A percentile compares a stretch with the other conserved stretches of the same genome.
These are phyloP conservation scores for Calyptommatus sinebrachiatus DNA, from an alignment of 2,113 vertebrate species.

Conservation along the genomic window DNA sequence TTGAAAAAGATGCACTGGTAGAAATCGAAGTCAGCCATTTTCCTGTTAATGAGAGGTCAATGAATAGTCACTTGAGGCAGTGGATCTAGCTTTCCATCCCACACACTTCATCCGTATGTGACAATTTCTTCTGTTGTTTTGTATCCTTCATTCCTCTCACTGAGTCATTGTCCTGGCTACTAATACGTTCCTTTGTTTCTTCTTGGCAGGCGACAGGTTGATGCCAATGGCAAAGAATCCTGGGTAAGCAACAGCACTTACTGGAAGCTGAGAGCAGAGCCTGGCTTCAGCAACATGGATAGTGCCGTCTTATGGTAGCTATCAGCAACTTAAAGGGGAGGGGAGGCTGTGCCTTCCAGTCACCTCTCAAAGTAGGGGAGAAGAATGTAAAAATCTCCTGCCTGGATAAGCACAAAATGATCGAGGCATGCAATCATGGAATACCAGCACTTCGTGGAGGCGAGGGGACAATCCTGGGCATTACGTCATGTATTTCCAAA, in stretches of 20 bases:
- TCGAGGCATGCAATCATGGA: conserved; percentile 10
- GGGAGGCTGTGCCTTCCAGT: conserved; percentile 24
- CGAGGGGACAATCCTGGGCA: not conserved
- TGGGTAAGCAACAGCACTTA: conserved; percentile 88
- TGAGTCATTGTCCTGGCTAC: not conserved
- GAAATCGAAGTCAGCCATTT: no score
- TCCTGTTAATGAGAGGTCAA: no score
- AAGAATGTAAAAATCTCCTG: not conserved
- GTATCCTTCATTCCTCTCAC: not conserved
- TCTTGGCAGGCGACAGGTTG: conserved; percentile 68
- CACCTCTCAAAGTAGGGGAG: conserved; percentile 19
- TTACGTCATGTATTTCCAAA: conserved; percentile 12
- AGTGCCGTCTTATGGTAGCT: conserved; percentile 86
- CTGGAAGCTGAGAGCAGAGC: conserved; percentile 83
- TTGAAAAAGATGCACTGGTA: no score
- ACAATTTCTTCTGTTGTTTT: no score
- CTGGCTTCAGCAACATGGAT: conserved; percentile 79
- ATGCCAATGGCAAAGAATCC: conserved; percentile 79
- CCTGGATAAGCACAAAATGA: conserved; percentile 12
- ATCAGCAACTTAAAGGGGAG: conserved; percentile 32
- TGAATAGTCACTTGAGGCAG: no score
- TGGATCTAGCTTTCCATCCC: no score
- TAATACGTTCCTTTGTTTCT: not conserved
- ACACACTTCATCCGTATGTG: no score
- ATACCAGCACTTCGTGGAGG: conserved; percentile 10